A percentile compares a stretch with the other conserved stretches of the same genome.
phyloP scores from a whole-genome alignment of 2,888 invertebrate genomes.

The Synanthedon andrenaeformis region DNA sequence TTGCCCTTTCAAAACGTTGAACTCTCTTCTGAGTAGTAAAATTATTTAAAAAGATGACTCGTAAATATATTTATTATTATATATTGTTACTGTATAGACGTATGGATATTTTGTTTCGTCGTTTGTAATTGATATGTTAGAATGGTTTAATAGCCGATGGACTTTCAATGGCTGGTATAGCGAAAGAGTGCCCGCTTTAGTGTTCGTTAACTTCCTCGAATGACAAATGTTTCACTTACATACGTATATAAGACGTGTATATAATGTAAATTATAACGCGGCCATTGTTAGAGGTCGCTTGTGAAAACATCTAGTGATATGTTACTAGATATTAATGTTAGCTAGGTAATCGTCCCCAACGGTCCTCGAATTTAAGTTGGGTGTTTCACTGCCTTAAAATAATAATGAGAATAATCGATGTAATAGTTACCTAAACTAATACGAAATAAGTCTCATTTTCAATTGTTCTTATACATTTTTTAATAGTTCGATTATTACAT shows the following conservation, averaged over 20 bases:
- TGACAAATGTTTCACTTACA: slow-evolving; percentile 37
- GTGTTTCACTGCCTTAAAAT: slow-evolving; percentile 71
- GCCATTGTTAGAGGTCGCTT: slow-evolving; percentile 58
- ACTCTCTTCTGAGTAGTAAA: slow-evolving; percentile 56
- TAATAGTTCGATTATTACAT: neutral
- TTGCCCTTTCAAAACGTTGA: slow-evolving; percentile 56
- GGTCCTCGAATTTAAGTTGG: slow-evolving; percentile 67
- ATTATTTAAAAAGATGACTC: slow-evolving; percentile 54
- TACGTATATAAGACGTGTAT: slow-evolving; percentile 61
- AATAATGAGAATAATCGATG: slow-evolving; percentile 49
- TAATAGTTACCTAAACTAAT: slow-evolving; percentile 62
- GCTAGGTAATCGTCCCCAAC: slow-evolving; percentile 70
- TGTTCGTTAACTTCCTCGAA: slow-evolving; percentile 38
- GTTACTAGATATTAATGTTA: slow-evolving; percentile 61
- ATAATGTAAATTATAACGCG: slow-evolving; percentile 66
- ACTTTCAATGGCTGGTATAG: slow-evolving; percentile 62
- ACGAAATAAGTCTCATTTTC: slow-evolving; percentile 54
- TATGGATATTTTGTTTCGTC: slow-evolving; percentile 53
- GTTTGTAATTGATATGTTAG: slow-evolving; percentile 59
- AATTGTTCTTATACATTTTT: slow-evolving; percentile 30
- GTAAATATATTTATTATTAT: slow-evolving; percentile 34
- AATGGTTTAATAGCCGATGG: slow-evolving; percentile 61
- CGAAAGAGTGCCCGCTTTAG: slow-evolving; percentile 50
- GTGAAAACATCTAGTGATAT: slow-evolving; percentile 67
- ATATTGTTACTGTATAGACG: slow-evolving; percentile 63